Conservation (phyloP, 2,797 vertebrate genomes). For the Tragelaphus oryx region DNA sequence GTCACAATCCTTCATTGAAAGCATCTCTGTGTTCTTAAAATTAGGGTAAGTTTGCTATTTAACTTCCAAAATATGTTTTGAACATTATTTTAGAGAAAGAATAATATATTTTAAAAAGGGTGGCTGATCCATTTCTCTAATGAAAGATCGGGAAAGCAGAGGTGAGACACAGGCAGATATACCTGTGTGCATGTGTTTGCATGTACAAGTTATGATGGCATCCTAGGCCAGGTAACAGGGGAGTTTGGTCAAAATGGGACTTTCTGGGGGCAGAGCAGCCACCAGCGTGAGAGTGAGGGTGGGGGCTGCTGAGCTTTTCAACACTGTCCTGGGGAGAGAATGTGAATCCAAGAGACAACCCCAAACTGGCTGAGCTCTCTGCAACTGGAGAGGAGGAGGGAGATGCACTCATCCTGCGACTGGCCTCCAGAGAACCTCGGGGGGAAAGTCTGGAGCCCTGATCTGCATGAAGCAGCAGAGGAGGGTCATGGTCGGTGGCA, state of each 20-base stretch:
- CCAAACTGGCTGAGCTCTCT: background rate
- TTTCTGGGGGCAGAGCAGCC: background rate
- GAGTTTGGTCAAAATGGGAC: background rate
- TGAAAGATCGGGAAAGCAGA: background rate
- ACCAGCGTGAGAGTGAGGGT: background rate
- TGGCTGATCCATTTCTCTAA: background rate
- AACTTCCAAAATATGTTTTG: constrained; percentile 23
- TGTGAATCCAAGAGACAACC: background rate
- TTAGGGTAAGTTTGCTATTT: background rate
- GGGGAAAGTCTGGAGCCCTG: background rate
- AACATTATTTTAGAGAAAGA: constrained; percentile 32
- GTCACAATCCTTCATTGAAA: constrained; percentile 17
- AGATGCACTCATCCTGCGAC: background rate
- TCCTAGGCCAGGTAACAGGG: background rate
- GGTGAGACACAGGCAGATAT: background rate
- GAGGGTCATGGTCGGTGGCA: background rate
- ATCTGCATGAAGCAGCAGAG: background rate
- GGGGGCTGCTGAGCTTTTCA: background rate
- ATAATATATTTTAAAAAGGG: background rate
- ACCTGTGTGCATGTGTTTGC: background rate
- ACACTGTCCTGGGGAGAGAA: background rate
- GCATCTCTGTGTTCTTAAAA: constrained; percentile 45
- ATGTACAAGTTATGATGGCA: background rate
- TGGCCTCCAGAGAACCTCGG: background rate
- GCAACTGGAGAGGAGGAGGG: background rate